Evolutionary conservation across 2,113 vertebrate species (phyloP).

Genomic region (Indicator indicator): DNA sequence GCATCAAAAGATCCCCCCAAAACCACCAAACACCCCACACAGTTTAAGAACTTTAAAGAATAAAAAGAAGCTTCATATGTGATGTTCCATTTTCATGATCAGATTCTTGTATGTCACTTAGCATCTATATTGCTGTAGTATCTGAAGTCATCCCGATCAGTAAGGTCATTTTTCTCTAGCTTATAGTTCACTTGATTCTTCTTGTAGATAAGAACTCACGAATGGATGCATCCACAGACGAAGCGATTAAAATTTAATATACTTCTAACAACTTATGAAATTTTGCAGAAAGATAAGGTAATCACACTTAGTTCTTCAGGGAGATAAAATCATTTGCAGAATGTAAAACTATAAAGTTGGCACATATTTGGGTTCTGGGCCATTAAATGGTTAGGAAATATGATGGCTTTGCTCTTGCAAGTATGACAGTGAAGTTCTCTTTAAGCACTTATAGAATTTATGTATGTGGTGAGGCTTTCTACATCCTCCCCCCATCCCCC

Average conservation of each 20-base stretch:
- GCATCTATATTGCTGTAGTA: neutral
- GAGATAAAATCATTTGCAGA: neutral
- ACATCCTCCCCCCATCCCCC: too few species aligned
- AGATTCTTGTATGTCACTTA: neutral
- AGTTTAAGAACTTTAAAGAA: neutral
- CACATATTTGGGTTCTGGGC: neutral
- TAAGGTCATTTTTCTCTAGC: neutral
- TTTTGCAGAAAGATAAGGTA: conserved; percentile 89
- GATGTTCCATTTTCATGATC: neutral
- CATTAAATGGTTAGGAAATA: neutral
- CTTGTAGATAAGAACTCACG: conserved; percentile 92
- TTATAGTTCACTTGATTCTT: conserved; percentile 30
- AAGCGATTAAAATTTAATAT: conserved; percentile 96
- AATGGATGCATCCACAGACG: conserved; percentile 96
- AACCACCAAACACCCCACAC: neutral
- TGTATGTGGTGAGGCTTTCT: neutral
- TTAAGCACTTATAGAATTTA: neutral
- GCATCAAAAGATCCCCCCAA: neutral
- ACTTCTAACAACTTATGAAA: conserved; percentile 95
- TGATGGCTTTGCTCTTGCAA: neutral
- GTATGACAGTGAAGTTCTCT: neutral
- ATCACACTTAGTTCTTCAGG: conserved; percentile 5
- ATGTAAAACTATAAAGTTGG: neutral
- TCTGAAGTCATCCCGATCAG: neutral
- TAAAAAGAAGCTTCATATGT: neutral